Evolutionary conservation across 1,140 invertebrate species (phyloP).

Genomic region (Doryteuthis pealeii): DNA sequence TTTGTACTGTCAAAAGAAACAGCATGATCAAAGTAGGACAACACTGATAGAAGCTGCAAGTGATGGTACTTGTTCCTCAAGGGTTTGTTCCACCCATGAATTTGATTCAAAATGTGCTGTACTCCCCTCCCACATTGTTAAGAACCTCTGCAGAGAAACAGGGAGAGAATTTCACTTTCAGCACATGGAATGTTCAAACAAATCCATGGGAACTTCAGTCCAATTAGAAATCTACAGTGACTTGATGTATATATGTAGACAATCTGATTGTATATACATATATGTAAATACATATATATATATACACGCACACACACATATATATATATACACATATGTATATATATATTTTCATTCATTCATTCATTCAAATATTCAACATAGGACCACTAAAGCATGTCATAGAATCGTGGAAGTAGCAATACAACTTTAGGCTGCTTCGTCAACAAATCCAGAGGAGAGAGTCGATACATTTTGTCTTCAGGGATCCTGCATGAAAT

Average conservation of each 20-base stretch:
- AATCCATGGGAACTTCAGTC: conserved; percentile 1
- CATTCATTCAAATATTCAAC: conserved; percentile 5
- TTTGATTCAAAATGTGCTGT: neutral
- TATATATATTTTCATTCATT: neutral
- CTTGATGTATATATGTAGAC: neutral
- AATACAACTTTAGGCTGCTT: conserved; percentile 16
- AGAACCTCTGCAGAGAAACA: neutral
- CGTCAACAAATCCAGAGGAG: conserved; percentile 7
- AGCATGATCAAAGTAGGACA: neutral
- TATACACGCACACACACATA: neutral
- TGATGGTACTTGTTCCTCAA: neutral
- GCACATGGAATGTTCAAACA: conserved; percentile 9
- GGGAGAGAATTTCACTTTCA: neutral
- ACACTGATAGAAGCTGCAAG: conserved; percentile 7
- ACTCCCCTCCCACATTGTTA: neutral
- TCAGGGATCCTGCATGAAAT: conserved; percentile 11
- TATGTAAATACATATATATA: neutral
- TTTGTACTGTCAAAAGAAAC: conserved; percentile 1
- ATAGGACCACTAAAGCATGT: conserved; percentile 10
- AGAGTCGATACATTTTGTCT: conserved; percentile 14
- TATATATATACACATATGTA: neutral
- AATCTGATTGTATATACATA: neutral
- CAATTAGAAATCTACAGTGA: neutral
- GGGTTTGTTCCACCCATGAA: neutral
- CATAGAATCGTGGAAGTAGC: conserved; percentile 11